Evolutionary conservation across 2,797 vertebrate species (phyloP).

Genomic region (Craterocephalus amniculus): DNA sequence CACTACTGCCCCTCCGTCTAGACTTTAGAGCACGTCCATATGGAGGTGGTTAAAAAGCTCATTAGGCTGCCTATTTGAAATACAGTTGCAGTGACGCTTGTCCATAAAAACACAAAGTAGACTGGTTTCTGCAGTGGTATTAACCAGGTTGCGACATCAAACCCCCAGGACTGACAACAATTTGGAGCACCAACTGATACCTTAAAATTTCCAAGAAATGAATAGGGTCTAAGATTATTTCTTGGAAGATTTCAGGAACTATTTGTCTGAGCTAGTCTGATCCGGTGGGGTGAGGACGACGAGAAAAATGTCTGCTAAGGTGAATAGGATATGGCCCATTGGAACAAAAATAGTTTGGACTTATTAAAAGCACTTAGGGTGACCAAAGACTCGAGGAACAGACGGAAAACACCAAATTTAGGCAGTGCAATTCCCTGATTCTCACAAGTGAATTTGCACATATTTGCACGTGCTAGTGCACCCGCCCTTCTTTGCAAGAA

Average conservation of each 20-base stretch:
- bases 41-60: slow-evolving; percentile 86
- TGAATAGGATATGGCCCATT: slow-evolving; percentile 74
- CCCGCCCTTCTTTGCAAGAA: slow-evolving; percentile 23
- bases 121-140: slow-evolving; percentile 75
- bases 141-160: slow-evolving; percentile 77
- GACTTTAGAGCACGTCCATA: slow-evolving; percentile 77
- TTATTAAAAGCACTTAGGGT: slow-evolving; percentile 67
- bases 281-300: slow-evolving; percentile 69
- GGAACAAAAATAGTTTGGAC: slow-evolving; percentile 69
- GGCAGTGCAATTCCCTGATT: slow-evolving; percentile 36
- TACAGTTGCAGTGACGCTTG: slow-evolving; percentile 84
- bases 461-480: slow-evolving; percentile 24
- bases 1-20: slow-evolving; percentile 76
- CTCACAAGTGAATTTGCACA: slow-evolving; percentile 28
- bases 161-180: slow-evolving; percentile 74
- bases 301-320: slow-evolving; percentile 74
- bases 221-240: slow-evolving; percentile 65
- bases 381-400: slow-evolving; percentile 46
- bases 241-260: slow-evolving; percentile 67
- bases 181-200: slow-evolving; percentile 70
- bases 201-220: slow-evolving; percentile 70
- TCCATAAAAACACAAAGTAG: slow-evolving; percentile 84
- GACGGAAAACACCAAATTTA: slow-evolving; percentile 45
- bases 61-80: slow-evolving; percentile 84
- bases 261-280: slow-evolving; percentile 60